Base-by-base conservation (phyloP, 2,113 vertebrate species). In the Tyrannus savana region DNA sequence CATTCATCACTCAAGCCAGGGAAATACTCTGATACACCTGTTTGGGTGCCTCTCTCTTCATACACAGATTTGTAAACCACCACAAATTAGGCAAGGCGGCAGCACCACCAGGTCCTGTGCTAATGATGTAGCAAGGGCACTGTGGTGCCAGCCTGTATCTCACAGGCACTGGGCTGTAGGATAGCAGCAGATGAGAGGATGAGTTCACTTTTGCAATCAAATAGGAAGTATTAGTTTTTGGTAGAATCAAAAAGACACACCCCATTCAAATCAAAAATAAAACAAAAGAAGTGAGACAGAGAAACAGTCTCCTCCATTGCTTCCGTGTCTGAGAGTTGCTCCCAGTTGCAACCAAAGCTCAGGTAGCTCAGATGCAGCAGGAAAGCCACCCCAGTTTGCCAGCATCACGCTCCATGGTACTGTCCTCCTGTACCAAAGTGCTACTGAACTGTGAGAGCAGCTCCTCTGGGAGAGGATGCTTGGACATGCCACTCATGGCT, bases 51-150 rank as follows among this genome's bases (percentile, higher is more conserved):
- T 67, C 46, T 47, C 2, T 1, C 46, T 44, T 66, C 60, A 71
- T 41, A 69, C 53, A 23, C 3, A 27, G 50, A 23, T 71, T n/a
- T 50, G 69, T 52, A 62, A 81, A 31, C 13, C 62, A 71, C 56
- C 0, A 0, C 0, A 0, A 39, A 25, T 27, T 39, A 46, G 52
- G 27, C 19, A 46, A 72, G 62, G 46, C 5, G 2, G 39, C 0
- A 2, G 30, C 64, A 53, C 39, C 1, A 4, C 9, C 3, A 1
- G 46, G 23, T 72, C 47, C 69, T 53, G 35, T 10, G n/a, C 16
- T 22, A 21, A 23, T 31, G 52, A 27, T 2, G 1, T 4, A 58
- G 46, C 7, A 2, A 41, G 56, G 77, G 12, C 87, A 53, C 6
- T 4, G 33, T 10, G n/a, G 52, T 68, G 47, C n/a, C 68, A 93